phyloP scores from a whole-genome alignment of 2,113 vertebrate genomes.

The Spea bombifrons region DNA sequence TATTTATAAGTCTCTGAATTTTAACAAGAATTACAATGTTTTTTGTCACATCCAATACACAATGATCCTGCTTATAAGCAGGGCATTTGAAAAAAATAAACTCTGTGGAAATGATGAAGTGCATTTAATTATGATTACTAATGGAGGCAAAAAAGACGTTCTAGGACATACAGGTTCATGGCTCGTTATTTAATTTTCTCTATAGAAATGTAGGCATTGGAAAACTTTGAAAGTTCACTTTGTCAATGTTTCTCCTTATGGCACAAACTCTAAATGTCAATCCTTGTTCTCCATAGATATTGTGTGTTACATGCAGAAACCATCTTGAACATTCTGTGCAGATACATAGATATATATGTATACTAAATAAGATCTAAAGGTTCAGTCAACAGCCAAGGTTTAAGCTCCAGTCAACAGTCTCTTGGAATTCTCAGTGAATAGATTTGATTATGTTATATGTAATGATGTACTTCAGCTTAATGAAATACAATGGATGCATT shows the following conservation, averaged over 20 bases:
- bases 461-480: not conserved
- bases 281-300: too few species aligned
- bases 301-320: not conserved
- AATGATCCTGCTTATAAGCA: too few species aligned
- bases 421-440: not conserved
- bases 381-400: not conserved
- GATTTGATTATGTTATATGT: not conserved
- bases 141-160: too few species aligned
- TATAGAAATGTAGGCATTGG: too few species aligned
- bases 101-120: too few species aligned
- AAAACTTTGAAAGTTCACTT: not conserved
- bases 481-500: constrained; percentile 23
- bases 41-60: too few species aligned
- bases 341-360: not conserved
- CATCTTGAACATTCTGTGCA: not conserved
- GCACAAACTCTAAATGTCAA: not conserved
- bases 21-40: too few species aligned
- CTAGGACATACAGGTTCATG: too few species aligned
- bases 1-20: too few species aligned
- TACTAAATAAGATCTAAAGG: constrained; percentile 8
- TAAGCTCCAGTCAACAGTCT: not conserved
- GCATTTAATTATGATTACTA: too few species aligned
- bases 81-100: too few species aligned
- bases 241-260: not conserved
- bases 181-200: too few species aligned